Base-by-base conservation (phyloP, 2,888 invertebrate genomes). In the Therioaphis trifolii region DNA sequence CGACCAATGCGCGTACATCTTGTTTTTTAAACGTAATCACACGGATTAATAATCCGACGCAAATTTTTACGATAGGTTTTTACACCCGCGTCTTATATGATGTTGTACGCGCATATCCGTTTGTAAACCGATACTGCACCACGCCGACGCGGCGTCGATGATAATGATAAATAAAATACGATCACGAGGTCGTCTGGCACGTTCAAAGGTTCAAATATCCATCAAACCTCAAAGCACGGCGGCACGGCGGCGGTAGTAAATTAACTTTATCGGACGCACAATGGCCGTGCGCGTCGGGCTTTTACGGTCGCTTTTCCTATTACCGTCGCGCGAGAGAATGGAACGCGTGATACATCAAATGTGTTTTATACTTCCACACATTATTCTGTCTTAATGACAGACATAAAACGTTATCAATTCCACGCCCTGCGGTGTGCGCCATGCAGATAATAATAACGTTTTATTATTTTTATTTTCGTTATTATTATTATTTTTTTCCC, bases 181-280 rank as follows among this genome's bases (percentile, higher is more conserved):
- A 18, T 2, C 14, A 11, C 27, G n/a, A 52, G 21, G 29, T 52
- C 5, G 35, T 52, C n/a, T 0, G 35, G 52, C 52, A 21, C 29
- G 72, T n/a, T n/a, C 29, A 52, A n/a, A 52, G 29, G 29, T 72
- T 72, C 72, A 35, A 55, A 72, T 72, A 55, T 72, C 72, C n/a
- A 72, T 72, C 72, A 72, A 72, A 72, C 29, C 52, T 72, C 14
- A 35, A 21, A 21, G 58, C 58, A 35, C 35, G 7, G 24, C 15
- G 69, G 24, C 21, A 24, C 43, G 7, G 46, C 69, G 9, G 27
- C 18, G 46, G 52, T 14, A 21, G 35, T 55, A 72, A 72, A 55
- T 72, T 52, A 52, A 72, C 35, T 72, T 72, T 35, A 15, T 9
- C 52, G 21, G 29, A 29, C n/a, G 15, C 9, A 27, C 49, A 2